Conservation (phyloP, 2,113 vertebrate genomes). For the Dipodomys stephensi region DNA sequence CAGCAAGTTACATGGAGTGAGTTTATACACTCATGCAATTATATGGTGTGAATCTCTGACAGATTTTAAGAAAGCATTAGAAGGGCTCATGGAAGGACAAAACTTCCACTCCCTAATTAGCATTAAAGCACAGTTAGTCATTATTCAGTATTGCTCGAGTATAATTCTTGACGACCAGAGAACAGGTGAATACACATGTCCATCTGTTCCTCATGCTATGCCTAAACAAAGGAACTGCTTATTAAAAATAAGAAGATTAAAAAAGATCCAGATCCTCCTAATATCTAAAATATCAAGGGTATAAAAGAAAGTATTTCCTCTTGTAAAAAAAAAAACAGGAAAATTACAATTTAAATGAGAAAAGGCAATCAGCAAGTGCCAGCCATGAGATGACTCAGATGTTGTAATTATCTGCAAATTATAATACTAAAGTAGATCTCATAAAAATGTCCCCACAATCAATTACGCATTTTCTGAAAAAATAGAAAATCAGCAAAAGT, state of each 20-base stretch:
- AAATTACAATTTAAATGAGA: neutral
- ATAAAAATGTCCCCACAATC: neutral
- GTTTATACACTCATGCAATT: neutral
- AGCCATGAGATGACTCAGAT: neutral
- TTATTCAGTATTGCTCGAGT: neutral
- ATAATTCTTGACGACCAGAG: neutral
- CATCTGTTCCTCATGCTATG: neutral
- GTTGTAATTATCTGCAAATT: neutral
- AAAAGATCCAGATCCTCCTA: neutral
- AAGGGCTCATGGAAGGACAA: neutral
- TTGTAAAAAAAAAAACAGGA: neutral
- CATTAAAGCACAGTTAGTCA: neutral
- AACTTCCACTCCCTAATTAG: neutral
- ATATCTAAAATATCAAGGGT: neutral
- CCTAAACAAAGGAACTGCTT: neutral
- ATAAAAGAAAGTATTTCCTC: slow-evolving; percentile 15
- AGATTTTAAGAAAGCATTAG: neutral
- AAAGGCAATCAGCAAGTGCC: neutral
- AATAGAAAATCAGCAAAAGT: neutral
- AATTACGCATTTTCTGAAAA: neutral
- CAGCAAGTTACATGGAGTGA: neutral
- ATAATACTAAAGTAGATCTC: neutral
- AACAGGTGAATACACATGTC: neutral
- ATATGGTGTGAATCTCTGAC: neutral
- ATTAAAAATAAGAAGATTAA: neutral